phyloP scores from a whole-genome alignment of 1,140 invertebrate species.

The Drosophila repleta region DNA sequence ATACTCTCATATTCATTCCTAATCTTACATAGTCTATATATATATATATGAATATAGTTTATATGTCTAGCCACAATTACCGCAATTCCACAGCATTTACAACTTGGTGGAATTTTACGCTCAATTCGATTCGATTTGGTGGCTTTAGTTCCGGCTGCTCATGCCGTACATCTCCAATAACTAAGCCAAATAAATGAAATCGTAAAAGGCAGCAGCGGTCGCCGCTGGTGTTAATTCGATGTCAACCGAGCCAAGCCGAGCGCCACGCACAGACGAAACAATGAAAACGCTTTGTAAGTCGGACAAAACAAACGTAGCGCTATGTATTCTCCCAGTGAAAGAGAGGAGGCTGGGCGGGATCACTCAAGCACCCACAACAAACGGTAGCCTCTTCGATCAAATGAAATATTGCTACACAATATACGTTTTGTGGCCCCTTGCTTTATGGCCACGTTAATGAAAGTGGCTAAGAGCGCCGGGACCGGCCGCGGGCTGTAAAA shows the following conservation, averaged over 20 bases:
- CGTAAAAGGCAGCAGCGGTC: constrained; percentile 50
- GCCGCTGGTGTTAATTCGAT: constrained; percentile 50
- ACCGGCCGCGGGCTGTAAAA: constrained; percentile 62
- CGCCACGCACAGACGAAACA: constrained; percentile 29
- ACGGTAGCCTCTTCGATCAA: constrained; percentile 75
- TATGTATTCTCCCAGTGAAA: constrained; percentile 38
- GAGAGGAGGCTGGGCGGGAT: not conserved
- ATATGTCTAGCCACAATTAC: constrained; percentile 15
- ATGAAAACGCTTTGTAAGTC: constrained; percentile 56
- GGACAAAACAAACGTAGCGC: constrained; percentile 62
- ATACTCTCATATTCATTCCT: too few species aligned
- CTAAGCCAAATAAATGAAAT: constrained; percentile 66
- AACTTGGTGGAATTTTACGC: constrained; percentile 15
- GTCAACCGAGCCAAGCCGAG: constrained; percentile 50
- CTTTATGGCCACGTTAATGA: constrained; percentile 70
- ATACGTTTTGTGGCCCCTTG: constrained; percentile 35
- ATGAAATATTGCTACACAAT: constrained; percentile 79
- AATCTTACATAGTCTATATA: too few species aligned
- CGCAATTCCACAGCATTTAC: constrained; percentile 39
- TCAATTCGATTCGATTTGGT: constrained; percentile 19
- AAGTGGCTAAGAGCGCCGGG: constrained; percentile 39
- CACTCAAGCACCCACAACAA: constrained; percentile 38
- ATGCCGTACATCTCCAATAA: constrained; percentile 56
- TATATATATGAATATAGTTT: too few species aligned
- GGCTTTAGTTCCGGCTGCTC: constrained; percentile 75